phyloP scores from a whole-genome alignment of 1,140 invertebrate genomes.

The Melitaea cinxia region DNA sequence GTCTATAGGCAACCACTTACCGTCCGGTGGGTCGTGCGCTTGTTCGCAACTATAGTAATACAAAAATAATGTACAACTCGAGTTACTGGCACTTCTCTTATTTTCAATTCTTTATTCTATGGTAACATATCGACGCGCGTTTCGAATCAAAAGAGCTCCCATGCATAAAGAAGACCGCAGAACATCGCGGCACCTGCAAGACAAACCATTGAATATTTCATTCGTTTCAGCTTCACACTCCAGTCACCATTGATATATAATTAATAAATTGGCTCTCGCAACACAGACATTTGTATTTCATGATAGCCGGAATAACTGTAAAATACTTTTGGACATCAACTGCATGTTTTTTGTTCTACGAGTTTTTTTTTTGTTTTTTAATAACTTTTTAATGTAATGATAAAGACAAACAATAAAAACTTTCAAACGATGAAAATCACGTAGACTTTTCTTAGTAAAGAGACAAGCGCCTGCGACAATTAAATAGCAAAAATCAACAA shows the following conservation, averaged over 20 bases:
- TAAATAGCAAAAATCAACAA: conserved; percentile 6
- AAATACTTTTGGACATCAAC: too few species aligned
- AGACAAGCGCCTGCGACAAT: neutral
- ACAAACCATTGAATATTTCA: conserved; percentile 63
- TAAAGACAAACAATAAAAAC: too few species aligned
- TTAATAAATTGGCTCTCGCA: neutral
- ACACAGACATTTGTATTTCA: neutral
- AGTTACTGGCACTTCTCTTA: neutral
- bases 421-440: too few species aligned
- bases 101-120: conserved; percentile 6
- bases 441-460: too few species aligned
- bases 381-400: too few species aligned
- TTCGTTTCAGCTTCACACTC: conserved; percentile 31
- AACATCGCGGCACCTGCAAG: conserved; percentile 55
- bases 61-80: neutral
- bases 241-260: conserved; percentile 1
- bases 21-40: too few species aligned
- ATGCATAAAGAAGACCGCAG: conserved; percentile 72
- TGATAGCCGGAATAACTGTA: too few species aligned
- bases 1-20: too few species aligned
- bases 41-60: too few species aligned
- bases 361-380: neutral
- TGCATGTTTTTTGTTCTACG: too few species aligned
- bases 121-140: conserved; percentile 58
- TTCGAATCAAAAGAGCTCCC: conserved; percentile 61